Conservation (phyloP, 1,140 invertebrate species). For the Caenorhabditis latens region DNA sequence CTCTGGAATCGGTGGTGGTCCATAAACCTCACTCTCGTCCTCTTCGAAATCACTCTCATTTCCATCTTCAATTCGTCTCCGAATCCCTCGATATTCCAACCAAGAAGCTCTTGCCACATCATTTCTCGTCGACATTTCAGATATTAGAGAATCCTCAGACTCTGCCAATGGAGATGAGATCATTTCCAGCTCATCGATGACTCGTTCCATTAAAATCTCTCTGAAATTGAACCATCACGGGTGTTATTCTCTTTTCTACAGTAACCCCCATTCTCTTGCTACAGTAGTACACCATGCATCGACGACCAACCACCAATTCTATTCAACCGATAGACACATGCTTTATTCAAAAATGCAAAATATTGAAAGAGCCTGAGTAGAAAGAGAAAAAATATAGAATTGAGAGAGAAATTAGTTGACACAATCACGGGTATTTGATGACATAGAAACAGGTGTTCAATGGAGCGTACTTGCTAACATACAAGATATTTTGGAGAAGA, state of each 20-base stretch:
- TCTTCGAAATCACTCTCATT: constrained; percentile 52
- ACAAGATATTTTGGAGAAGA: background rate
- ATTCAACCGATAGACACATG: background rate
- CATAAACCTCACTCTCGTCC: constrained; percentile 31
- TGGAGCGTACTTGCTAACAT: constrained; percentile 13
- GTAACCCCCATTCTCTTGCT: too few species aligned
- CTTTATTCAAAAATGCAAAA: constrained; percentile 28
- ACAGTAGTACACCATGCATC: background rate
- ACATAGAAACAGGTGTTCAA: constrained; percentile 34
- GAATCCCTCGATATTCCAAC: constrained; percentile 44
- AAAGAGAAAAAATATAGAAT: background rate
- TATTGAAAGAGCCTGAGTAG: constrained; percentile 35
- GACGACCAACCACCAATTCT: background rate
- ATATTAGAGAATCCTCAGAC: constrained; percentile 55
- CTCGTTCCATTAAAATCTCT: constrained; percentile 38
- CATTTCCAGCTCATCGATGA: constrained; percentile 53
- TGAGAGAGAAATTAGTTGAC: constrained; percentile 42
- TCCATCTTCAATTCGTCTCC: constrained; percentile 15
- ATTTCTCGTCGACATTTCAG: constrained; percentile 51
- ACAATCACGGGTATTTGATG: constrained; percentile 26
- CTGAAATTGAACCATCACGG: background rate
- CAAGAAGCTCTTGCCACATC: constrained; percentile 40
- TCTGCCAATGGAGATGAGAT: constrained; percentile 44
- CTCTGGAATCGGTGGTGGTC: constrained; percentile 23
- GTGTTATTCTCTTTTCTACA: too few species aligned